Evolutionary conservation across 2,113 vertebrate species (phyloP).

Genomic region (Pterocles gutturalis): DNA sequence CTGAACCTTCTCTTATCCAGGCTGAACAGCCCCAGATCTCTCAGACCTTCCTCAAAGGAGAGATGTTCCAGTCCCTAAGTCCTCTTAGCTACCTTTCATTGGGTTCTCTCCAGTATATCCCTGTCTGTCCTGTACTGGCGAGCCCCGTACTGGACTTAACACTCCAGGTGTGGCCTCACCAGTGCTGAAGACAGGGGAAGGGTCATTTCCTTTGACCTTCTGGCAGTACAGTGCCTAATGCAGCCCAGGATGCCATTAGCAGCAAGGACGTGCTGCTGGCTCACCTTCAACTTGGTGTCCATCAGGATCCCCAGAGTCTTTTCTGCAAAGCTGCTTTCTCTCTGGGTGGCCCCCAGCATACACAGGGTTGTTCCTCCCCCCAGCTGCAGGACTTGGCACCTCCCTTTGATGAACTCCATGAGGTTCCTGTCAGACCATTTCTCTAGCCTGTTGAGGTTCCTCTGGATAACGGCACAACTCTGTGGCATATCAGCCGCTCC

Average conservation of each 20-base stretch:
- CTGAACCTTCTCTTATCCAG: not conserved
- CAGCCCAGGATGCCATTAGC: not conserved
- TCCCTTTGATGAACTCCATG: not conserved
- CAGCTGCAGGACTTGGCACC: not conserved
- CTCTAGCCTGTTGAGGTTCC: not conserved
- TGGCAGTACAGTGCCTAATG: not conserved
- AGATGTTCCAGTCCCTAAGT: not conserved
- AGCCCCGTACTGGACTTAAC: not conserved
- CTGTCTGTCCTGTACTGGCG: not conserved
- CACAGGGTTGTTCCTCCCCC: not conserved
- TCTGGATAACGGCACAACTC: not conserved
- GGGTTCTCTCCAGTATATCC: not conserved
- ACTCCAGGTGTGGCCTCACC: not conserved
- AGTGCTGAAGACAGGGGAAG: not conserved
- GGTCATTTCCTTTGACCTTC: not conserved
- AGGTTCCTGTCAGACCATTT: not conserved
- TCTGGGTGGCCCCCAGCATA: fast-evolving
- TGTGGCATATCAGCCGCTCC: not conserved
- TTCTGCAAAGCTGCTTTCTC: not conserved
- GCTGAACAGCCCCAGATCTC: not conserved
- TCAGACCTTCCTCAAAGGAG: not conserved
- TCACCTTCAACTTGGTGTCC: not conserved
- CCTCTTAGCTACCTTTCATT: not conserved
- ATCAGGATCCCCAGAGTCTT: too few relatives aligned
- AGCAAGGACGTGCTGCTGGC: not conserved